Percentiles rank a stretch among this genome's conserved stretches.
These are phyloP conservation scores for Porites evermanni DNA, from an alignment of 92 coral and sea anemone genomes.

Conservation along the genomic window DNA sequence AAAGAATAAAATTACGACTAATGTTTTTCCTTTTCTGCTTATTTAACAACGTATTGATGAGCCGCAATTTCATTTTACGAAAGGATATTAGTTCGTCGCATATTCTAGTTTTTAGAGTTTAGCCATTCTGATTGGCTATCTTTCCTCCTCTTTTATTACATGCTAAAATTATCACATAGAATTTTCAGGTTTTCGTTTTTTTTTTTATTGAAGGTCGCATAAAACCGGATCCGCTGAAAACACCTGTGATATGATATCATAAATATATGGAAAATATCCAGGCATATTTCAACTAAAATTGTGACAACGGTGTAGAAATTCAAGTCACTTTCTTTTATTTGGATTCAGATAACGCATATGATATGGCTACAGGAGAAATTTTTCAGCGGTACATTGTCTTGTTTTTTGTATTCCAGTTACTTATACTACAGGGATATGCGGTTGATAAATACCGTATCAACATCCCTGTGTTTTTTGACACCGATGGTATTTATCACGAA, in stretches of 20 bases:
- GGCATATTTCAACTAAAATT: not conserved
- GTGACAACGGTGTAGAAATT: not conserved
- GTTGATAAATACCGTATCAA: slow-evolving; percentile 29
- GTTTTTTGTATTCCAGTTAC: not conserved
- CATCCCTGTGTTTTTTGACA: slow-evolving; percentile 37
- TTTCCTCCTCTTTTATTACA: not conserved
- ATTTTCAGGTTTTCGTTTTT: not conserved
- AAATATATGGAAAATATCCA: not conserved
- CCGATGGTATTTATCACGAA: slow-evolving; percentile 27
- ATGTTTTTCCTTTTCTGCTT: not conserved
- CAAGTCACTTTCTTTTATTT: not conserved
- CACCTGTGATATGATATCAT: slow-evolving; percentile 8
- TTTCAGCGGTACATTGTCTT: not conserved
- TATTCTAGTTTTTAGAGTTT: not conserved
- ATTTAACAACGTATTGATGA: not conserved
- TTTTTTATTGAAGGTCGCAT: slow-evolving; percentile 7
- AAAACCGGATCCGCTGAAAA: not conserved
- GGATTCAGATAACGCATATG: too few species aligned
- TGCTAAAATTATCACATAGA: not conserved
- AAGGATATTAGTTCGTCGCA: not conserved
- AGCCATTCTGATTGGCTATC: not conserved
- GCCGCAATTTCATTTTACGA: not conserved
- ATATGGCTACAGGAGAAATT: slow-evolving; percentile 3
- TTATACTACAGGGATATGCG: slow-evolving; percentile 6
- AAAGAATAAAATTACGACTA: not conserved